Percentiles rank a stretch among this genome's conserved stretches.
Conservation (phyloP, 2,797 vertebrate species). For the Lutjanus campechanus region DNA sequence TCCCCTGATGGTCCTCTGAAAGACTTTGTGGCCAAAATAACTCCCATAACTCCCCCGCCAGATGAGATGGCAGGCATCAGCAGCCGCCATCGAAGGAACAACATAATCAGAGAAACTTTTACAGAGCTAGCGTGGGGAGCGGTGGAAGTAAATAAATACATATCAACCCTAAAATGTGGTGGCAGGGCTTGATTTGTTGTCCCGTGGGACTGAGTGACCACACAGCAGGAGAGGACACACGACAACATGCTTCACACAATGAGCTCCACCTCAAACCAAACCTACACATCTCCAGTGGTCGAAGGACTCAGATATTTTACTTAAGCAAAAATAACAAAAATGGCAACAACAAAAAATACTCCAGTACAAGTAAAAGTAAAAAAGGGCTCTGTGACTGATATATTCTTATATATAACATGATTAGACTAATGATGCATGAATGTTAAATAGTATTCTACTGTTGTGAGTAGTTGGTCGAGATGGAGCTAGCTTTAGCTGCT, state of each 20-base stretch:
- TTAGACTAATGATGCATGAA: no score
- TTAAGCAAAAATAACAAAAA: no score
- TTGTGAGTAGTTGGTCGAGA: no score
- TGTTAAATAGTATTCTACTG: no score
- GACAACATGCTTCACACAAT: constrained; percentile 6
- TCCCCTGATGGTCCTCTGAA: constrained; percentile 60
- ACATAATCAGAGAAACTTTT: constrained; percentile 47
- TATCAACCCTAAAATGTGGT: constrained; percentile 41
- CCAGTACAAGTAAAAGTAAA: no score
- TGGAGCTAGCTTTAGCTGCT: no score
- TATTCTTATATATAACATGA: no score
- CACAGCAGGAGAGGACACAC: constrained; percentile 19
- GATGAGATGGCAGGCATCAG: constrained; percentile 47
- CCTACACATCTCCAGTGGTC: background rate
- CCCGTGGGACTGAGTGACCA: constrained; percentile 15
- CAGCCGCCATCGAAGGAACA: constrained; percentile 29
- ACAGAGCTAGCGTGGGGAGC: constrained; percentile 14
- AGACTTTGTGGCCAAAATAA: constrained; percentile 51
- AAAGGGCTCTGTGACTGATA: no score
- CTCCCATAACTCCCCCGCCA: constrained; percentile 37
- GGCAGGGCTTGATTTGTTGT: constrained; percentile 21
- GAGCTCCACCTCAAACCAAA: constrained; percentile 7
- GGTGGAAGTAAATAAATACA: constrained; percentile 46
- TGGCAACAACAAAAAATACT: no score
- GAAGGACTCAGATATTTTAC: background rate